phyloP scores from a whole-genome alignment of 2,888 invertebrate genomes.

The Branchinecta sandiegonensis region DNA sequence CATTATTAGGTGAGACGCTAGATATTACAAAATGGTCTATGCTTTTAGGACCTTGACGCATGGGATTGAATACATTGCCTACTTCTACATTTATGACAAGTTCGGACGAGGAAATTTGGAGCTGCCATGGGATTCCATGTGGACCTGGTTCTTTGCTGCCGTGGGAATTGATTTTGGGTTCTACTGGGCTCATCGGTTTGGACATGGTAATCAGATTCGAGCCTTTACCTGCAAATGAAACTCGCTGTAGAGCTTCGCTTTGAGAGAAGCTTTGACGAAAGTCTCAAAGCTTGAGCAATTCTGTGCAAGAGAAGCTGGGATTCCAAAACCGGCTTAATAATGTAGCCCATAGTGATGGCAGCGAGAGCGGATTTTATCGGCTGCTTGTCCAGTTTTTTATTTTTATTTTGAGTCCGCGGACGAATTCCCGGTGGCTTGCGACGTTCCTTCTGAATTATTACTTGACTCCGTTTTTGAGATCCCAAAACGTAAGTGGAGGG shows the following conservation, averaged over 20 bases:
- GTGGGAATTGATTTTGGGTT: slow-evolving; percentile 21
- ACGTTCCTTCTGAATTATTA: slow-evolving; percentile 29
- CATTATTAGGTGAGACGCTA: too few relatives aligned
- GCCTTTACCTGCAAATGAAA: not conserved
- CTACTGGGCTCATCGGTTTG: slow-evolving; percentile 23
- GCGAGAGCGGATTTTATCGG: not conserved
- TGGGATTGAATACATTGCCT: slow-evolving; percentile 53
- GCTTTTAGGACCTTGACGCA: slow-evolving; percentile 44
- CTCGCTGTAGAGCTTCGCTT: not conserved
- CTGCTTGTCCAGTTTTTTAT: too few relatives aligned
- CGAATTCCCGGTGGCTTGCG: not conserved
- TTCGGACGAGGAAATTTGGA: slow-evolving; percentile 41
- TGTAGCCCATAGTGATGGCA: too few relatives aligned
- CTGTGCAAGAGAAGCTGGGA: too few relatives aligned
- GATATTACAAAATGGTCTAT: not conserved
- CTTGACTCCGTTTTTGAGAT: too few relatives aligned
- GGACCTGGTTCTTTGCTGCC: slow-evolving; percentile 26
- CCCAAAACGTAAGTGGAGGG: too few relatives aligned
- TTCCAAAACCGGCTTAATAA: too few relatives aligned
- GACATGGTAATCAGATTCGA: slow-evolving; percentile 23
- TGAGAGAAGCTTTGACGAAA: too few relatives aligned
- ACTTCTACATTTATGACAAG: slow-evolving; percentile 58
- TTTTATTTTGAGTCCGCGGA: not conserved
- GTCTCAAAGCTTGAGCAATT: too few relatives aligned
- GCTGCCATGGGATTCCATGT: slow-evolving; percentile 25